A percentile compares a stretch with the other conserved stretches of the same genome.
Conservation (phyloP, 1,140 invertebrate genomes). For the fruit fly (Drosophila melanogaster) region DNA sequence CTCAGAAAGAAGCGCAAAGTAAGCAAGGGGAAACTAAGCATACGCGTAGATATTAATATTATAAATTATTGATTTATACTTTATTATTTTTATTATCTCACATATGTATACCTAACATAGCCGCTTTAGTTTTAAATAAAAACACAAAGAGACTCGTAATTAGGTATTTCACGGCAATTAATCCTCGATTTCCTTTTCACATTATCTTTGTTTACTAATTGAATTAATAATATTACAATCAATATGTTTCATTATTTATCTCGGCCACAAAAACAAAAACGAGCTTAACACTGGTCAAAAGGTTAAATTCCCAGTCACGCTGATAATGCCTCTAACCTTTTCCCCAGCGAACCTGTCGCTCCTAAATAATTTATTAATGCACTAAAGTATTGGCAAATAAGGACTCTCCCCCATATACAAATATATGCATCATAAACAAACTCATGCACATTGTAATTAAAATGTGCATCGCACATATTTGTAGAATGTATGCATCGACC, state of each 20-base stretch:
- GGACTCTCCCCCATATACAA: background rate
- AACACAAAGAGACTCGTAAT: slow-evolving; percentile 3
- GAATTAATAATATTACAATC: slow-evolving; percentile 65
- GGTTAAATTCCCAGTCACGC: slow-evolving; percentile 48
- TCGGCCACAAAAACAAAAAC: slow-evolving; percentile 27
- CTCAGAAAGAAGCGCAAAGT: background rate
- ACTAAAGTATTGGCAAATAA: slow-evolving; percentile 51
- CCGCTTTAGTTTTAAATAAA: background rate
- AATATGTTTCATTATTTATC: slow-evolving; percentile 52
- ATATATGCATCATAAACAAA: slow-evolving; percentile 6
- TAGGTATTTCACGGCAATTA: slow-evolving; percentile 28
- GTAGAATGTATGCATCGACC: slow-evolving; percentile 15
- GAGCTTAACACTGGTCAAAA: slow-evolving; percentile 55
- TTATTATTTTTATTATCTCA: background rate
- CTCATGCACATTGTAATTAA: slow-evolving; percentile 61
- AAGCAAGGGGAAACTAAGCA: too few relatives aligned
- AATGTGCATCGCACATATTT: slow-evolving; percentile 20
- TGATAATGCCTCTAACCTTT: slow-evolving; percentile 20
- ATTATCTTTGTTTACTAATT: slow-evolving; percentile 51
- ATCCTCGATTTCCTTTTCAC: slow-evolving; percentile 45
- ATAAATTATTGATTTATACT: background rate
- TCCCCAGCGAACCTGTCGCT: slow-evolving; percentile 16
- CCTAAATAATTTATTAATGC: slow-evolving; percentile 70
- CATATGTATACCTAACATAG: background rate
- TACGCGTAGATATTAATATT: background rate